Evolutionary conservation across 2,797 vertebrate genomes (phyloP).

Genomic region (Chromobotia macracanthus): DNA sequence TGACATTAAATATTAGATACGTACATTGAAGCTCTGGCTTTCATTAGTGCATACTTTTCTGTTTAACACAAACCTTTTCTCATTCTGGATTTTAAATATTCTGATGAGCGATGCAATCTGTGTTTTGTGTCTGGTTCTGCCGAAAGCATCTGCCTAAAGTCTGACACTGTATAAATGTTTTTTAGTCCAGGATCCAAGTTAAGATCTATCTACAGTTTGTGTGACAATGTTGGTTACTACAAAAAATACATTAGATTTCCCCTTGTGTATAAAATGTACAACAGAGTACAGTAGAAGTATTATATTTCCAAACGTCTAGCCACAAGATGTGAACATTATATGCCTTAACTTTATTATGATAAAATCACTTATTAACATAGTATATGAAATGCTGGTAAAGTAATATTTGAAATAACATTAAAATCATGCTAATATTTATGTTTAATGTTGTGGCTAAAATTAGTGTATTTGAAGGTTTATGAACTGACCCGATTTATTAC

Average conservation of each 20-base stretch:
- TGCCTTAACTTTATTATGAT: too few relatives aligned
- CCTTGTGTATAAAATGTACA: background rate
- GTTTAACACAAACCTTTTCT: background rate
- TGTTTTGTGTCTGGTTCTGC: constrained; percentile 15
- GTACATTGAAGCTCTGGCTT: constrained; percentile 31
- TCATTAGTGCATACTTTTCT: constrained; percentile 13
- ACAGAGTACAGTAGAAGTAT: too few relatives aligned
- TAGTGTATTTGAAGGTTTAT: too few relatives aligned
- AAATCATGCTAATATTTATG: too few relatives aligned
- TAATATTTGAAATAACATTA: background rate
- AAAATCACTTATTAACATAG: too few relatives aligned
- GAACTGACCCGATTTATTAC: too few relatives aligned
- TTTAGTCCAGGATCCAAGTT: background rate
- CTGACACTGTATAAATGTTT: constrained; percentile 5
- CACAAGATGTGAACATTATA: too few relatives aligned
- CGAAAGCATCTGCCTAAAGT: constrained; percentile 12
- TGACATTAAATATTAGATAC: constrained; percentile 6
- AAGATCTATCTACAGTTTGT: background rate
- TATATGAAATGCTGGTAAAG: background rate
- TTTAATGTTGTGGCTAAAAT: too few relatives aligned
- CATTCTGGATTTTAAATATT: background rate
- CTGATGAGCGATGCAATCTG: constrained; percentile 13
- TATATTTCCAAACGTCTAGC: too few relatives aligned
- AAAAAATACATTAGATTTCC: background rate
- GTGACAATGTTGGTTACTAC: background rate